Base-by-base conservation (phyloP, 2,888 invertebrate species). In the Lymantria monacha region DNA sequence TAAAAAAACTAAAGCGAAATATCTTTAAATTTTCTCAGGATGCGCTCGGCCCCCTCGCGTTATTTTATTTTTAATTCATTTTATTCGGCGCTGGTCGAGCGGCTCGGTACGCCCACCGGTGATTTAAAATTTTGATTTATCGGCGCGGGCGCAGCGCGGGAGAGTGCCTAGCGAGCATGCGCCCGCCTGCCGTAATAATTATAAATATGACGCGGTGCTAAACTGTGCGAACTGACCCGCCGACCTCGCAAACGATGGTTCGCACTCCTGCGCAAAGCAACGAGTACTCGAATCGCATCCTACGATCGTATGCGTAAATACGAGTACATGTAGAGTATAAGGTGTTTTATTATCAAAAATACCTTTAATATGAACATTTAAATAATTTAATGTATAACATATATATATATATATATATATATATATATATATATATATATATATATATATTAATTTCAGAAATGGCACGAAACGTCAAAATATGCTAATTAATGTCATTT, bases 51-150 rank as follows among this genome's bases (percentile, higher is more conserved):
- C 85, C 84, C 85, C 85, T 83, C 77, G 80, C 66, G 64, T 84
- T 83, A 83, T 85, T 88, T 90, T 89, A 84, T 90, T 90, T 89
- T 90, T 87, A 88, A 89, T 88, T 88, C 88, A 87, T 89, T 89
- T 91, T 91, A 89, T 91, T 89, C 87, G 87, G 87, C 81, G 87
- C 81, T 83, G 86, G 82, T 69, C 79, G 83, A 83, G 82, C 85
- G 83, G 78, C 59, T 69, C 63, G 87, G 69, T 65, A 79, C 91
- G 91, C 91, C 91, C 89, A 89, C 83, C 88, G 86, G 89, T 91
- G 90, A 91, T 91, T 91, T 90, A 90, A 91, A 91, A 90, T 87
- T 90, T 90, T 91, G 91, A 90, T 91, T 91, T 91, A 91, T 91
- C 84, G 89, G 77, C 79, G 80, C 74, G 72, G 66, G 79, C 79